Evolutionary conservation across 2,888 invertebrate genomes (phyloP).

Genomic region (Atrina japonica): DNA sequence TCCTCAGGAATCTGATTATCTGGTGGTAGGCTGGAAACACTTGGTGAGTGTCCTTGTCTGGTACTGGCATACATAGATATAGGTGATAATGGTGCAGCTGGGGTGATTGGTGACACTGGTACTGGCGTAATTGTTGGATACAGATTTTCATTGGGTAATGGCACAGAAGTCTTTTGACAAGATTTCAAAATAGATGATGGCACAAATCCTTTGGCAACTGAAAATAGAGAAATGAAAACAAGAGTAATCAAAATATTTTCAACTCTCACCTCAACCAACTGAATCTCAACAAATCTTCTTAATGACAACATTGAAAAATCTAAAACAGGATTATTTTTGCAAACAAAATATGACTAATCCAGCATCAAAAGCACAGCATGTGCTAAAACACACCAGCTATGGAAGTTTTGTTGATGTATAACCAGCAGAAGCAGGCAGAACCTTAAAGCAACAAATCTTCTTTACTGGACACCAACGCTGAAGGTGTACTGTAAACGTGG

Average conservation of each 20-base stretch:
- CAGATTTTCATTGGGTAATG: background rate
- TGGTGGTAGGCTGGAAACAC: background rate
- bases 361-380: too few species aligned
- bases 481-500: too few species aligned
- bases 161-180: constrained; percentile 26
- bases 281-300: too few species aligned
- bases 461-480: too few species aligned
- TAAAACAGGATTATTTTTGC: background rate
- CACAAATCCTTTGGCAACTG: constrained; percentile 78
- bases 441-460: too few species aligned
- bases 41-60: background rate
- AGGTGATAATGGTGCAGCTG: background rate
- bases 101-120: background rate
- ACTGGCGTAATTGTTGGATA: constrained; percentile 7
- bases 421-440: too few species aligned
- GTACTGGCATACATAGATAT: background rate
- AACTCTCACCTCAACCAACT: too few species aligned
- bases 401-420: too few species aligned
- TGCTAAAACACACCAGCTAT: too few species aligned
- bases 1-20: constrained; percentile 7
- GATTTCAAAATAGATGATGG: constrained; percentile 64
- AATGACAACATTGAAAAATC: background rate
- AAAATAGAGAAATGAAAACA: constrained; percentile 29
- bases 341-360: background rate
- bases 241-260: background rate